Evolutionary conservation across 2,888 invertebrate genomes (phyloP).

Genomic region (Chrysolina haemoptera): DNA sequence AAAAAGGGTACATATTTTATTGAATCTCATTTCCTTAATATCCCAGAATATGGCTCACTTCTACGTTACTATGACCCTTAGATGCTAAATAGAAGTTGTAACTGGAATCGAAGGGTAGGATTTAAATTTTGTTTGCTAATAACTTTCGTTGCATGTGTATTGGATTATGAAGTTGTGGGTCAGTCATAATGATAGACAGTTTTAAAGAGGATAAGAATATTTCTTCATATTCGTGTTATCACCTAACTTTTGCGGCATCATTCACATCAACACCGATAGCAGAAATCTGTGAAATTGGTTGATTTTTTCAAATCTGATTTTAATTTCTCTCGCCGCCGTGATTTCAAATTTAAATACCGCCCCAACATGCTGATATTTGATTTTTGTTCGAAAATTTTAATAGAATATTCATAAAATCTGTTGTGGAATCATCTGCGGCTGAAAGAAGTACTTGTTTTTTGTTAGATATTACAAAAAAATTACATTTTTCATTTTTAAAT

Average conservation of each 20-base stretch:
- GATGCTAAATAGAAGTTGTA: not conserved
- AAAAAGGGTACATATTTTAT: slow-evolving; percentile 54
- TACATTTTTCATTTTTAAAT: no score
- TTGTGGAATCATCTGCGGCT: no score
- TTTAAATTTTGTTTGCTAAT: not conserved
- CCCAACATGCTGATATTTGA: not conserved
- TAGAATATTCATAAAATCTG: no score
- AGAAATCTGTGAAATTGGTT: not conserved
- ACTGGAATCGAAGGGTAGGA: not conserved
- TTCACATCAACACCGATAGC: no score
- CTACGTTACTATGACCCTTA: not conserved
- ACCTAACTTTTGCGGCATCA: no score
- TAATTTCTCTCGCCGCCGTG: not conserved
- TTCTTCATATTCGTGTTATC: no score
- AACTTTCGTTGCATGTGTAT: not conserved
- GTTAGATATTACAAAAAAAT: no score
- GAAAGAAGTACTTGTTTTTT: no score
- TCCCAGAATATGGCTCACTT: not conserved
- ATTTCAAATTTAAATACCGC: not conserved
- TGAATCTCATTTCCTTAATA: slow-evolving; percentile 27
- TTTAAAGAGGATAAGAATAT: no score
- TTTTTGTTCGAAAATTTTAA: no score
- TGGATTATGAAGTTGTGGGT: no score
- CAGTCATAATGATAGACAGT: no score
- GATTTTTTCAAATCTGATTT: not conserved